These are phyloP conservation scores for Liodrosophila aerea DNA, from an alignment of 2,888 invertebrate genomes.

Conservation along the genomic window DNA sequence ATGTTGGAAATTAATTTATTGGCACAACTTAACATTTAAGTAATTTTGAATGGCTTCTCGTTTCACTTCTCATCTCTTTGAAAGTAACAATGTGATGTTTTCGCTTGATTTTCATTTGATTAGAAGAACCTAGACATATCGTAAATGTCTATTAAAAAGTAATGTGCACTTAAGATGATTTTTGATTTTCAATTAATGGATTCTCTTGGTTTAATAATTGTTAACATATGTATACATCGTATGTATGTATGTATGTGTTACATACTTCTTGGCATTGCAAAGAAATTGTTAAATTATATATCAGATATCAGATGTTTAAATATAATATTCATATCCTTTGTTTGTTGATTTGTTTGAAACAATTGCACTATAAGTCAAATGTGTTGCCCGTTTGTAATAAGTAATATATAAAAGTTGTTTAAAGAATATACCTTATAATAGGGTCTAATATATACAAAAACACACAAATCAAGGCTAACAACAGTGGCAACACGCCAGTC, in stretches of 20 bases:
- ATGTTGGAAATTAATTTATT: conserved; percentile 38
- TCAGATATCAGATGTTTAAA: conserved; percentile 43
- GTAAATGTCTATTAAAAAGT: conserved; percentile 53
- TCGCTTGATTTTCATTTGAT: conserved; percentile 29
- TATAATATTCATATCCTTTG: conserved; percentile 52
- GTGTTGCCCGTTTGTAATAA: conserved; percentile 69
- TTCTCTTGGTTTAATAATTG: conserved; percentile 40
- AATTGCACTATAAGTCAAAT: conserved; percentile 78
- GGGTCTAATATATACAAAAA: conserved; percentile 75
- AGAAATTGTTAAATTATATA: conserved; percentile 63
- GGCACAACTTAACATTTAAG: conserved; percentile 53
- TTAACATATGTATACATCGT: conserved; percentile 20
- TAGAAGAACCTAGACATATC: conserved; percentile 8
- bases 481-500: conserved; percentile 59
- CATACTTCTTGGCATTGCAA: conserved; percentile 70
- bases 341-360: conserved; percentile 70
- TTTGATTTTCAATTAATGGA: conserved; percentile 68
- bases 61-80: conserved; percentile 40
- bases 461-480: conserved; percentile 74
- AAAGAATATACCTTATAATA: conserved; percentile 56
- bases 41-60: conserved; percentile 44
- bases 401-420: conserved; percentile 40
- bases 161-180: conserved; percentile 72
- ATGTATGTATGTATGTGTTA: conserved; percentile 17
- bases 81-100: conserved; percentile 21